Evolutionary conservation across 2,797 vertebrate species (phyloP).

Genomic region (Myotis myotis): DNA sequence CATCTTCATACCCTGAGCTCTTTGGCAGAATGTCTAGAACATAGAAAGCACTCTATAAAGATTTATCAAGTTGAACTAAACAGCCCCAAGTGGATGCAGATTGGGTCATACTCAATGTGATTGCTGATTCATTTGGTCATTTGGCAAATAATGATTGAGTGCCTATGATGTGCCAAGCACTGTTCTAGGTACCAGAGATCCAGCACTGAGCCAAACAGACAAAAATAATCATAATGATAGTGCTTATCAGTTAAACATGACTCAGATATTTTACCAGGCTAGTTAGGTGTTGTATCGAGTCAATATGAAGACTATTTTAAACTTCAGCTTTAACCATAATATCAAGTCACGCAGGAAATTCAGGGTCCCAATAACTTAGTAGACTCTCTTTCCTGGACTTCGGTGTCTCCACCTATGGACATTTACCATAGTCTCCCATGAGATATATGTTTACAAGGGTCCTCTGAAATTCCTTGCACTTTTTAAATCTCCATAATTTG

Average conservation of each 20-base stretch:
- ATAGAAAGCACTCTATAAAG: slow-evolving; percentile 40
- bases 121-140: slow-evolving; percentile 54
- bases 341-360: neutral
- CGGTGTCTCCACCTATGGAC: neutral
- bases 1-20: slow-evolving; percentile 24
- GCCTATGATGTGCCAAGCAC: neutral
- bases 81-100: slow-evolving; percentile 44
- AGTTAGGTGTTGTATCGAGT: neutral
- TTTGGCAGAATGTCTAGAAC: slow-evolving; percentile 44
- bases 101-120: slow-evolving; percentile 30
- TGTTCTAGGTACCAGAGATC: slow-evolving; percentile 11
- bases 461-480: slow-evolving; percentile 51
- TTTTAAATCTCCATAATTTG: slow-evolving; percentile 61
- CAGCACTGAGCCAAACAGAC: neutral
- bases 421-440: neutral
- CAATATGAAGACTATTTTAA: neutral
- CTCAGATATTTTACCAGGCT: slow-evolving; percentile 3
- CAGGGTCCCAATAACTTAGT: neutral
- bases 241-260: neutral
- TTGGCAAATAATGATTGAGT: slow-evolving; percentile 56
- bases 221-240: neutral
- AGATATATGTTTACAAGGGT: neutral
- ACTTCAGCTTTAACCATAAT: neutral
- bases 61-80: slow-evolving; percentile 54
- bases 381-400: neutral